Evolutionary conservation across 1,140 invertebrate species (phyloP), one percentile per base, ranked within the genome.

Genomic region (Trichonephila clavata): DNA sequence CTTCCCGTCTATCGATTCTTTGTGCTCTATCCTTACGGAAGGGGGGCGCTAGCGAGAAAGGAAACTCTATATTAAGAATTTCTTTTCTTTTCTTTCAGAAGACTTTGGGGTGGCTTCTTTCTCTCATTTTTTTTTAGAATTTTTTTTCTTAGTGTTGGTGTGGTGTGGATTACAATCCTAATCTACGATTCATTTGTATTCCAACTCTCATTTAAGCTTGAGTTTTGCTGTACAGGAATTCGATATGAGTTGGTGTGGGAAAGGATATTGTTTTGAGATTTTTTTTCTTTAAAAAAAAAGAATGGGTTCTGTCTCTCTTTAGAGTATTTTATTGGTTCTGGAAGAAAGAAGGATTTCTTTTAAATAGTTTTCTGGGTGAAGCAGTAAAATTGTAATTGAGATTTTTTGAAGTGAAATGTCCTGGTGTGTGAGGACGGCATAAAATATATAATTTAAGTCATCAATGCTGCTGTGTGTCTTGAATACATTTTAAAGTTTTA

Each of bases 1-100:
- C 24, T 13, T 8, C n/a, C 65, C 39, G 18, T 59, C 43, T 86
- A 86, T 86, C 83, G 83, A 86, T 86, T 86, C 83, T 86, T 86
- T 86, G 43, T 86, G 20, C n/a, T 86, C 18, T 81, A 86, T 86
- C 83, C 43, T 27, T 57, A 57, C 50, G 57, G 21, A 14, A 57
- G 83, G 83, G 50, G 83, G 83, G 83, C 83, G 83, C 83, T 50
- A 86, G 83, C 57, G 50, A 27, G 27, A 20, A 81, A 81, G 43
- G 77, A 18, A 43, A 81, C 77, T 39, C 83, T 86, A 86, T 59
- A 86, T 86, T 86, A 59, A 27, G 57, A 59, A 50, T 59, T 60
- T 50, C 57, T 86, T 86, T 86, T 86, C 50, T 59, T 57, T 24
- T 21, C n/a, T 57, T 59, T 86, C n/a, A 13, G 50, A 50, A 50